Evolutionary conservation across 2,113 vertebrate species (phyloP), one percentile per base, ranked within the genome.

Genomic region (Serinus canaria): DNA sequence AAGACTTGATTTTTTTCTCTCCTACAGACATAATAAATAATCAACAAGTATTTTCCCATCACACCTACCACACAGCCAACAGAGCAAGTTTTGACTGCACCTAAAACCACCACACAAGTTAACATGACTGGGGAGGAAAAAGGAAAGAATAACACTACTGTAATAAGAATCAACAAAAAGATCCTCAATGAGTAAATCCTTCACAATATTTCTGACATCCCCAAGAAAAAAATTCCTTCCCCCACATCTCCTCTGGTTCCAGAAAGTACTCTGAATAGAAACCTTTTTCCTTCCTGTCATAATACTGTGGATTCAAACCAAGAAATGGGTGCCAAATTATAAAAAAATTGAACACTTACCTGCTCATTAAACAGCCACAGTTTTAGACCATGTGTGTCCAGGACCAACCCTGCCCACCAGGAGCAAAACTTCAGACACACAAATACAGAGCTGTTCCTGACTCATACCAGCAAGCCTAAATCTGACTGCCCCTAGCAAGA

Each of bases 361-460:
- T 62, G 6, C 15, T 49, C 8, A 19, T 28, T 62, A 53, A 83
- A 22, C 13, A 74, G 6, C 12, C 19, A 35, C 7, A 62, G 0
- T 15, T 25, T 31, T 10, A 37, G 3, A 30, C 18, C 7, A 0
- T 1, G 0, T 4, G 0, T 6, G 8, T 46, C 16, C 6, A 86
- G 67, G 5, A 62, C 1, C 15, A 83, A 4, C 11, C 30, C 37
- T 73, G 0, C 41, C 7, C 41, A 39, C 41, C 10, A 2, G 0
- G 0, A 88, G 3, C 6, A 41, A 21, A 44, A 8, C 53, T 49
- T 46, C 70, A 80, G 9, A n/a, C 7, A 6, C 18, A 76, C 13
- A 69, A 66, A 77, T 2, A 17, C 10, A 14, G 9, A 62, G 2
- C 6, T 50, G 15, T 6, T 66, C 14, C 52, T 56, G 2, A 10